Base-by-base conservation (phyloP, 2,888 invertebrate species). In the Marasmarcha lunaedactyla region DNA sequence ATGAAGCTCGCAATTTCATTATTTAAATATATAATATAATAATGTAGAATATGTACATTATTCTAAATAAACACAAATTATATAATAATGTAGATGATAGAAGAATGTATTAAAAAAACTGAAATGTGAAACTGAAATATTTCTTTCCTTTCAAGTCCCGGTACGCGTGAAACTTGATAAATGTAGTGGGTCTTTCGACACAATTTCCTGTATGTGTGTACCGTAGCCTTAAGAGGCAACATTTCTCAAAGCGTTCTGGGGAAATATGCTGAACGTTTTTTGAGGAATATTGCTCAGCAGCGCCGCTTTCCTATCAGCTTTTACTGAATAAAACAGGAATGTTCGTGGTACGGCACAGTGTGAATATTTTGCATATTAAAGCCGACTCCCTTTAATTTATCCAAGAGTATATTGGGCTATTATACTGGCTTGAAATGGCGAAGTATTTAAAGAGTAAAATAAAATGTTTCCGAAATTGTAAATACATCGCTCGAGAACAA, bases 231-330 rank as follows among this genome's bases (percentile, higher is more conserved):
- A 12, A 33, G 33, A 38, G 38, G 13, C 15, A 58, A 54, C 55
- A 48, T 49, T 49, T 50, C 55, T 47, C 52, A 60, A 57, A 63
- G 56, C 55, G 59, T 57, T 64, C 59, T 57, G 56, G 42, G 56
- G 58, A 55, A 61, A 65, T 61, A 61, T 57, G 55, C 54, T 51
- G 46, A 49, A 50, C 3, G 50, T 51, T 47, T 42, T 54, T 46
- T 51, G 51, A 62, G 58, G 63, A 55, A 66, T 68, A 61, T 61
- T 53, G 52, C 52, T 51, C 48, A 55, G 55, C 45, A 41, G 44
- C 40, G 37, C 35, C 54, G 50, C 53, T 50, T 55, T 55, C 52
- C 55, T 63, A 56, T 59, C 48, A 50, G 51, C 52, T 59, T 59
- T 55, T 48, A 46, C 25, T 14, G 33, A 26, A 40, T 43, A 33